Evolutionary conservation across 2,888 invertebrate species (phyloP).

Genomic region (Holacanthella duospinosa): DNA sequence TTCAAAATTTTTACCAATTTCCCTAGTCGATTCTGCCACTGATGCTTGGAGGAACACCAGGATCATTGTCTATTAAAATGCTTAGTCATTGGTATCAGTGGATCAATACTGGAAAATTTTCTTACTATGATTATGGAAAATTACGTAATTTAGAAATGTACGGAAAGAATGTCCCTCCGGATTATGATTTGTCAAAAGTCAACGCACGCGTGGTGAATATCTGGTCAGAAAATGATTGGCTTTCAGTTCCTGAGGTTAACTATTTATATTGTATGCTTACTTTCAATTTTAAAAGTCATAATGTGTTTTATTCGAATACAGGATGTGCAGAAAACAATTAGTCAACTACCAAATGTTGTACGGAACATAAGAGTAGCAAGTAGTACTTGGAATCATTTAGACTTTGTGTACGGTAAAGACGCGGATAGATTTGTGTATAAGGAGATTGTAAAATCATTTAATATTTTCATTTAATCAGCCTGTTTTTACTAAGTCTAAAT

Average conservation of each 20-base stretch:
- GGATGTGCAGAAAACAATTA: background rate
- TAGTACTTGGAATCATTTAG: background rate
- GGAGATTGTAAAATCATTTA: background rate
- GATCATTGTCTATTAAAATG: constrained; percentile 11
- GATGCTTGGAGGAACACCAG: constrained; percentile 16
- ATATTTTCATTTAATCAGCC: background rate
- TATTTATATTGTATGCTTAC: no score
- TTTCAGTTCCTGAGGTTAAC: constrained; percentile 39
- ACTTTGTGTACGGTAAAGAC: background rate
- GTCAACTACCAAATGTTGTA: background rate
- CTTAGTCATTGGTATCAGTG: constrained; percentile 17
- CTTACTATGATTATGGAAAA: constrained; percentile 39
- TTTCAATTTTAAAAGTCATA: no score
- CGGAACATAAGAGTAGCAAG: background rate
- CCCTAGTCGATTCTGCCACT: constrained; percentile 11
- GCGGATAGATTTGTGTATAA: background rate
- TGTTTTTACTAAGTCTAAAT: no score
- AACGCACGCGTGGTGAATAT: constrained; percentile 37
- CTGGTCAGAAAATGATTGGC: constrained; percentile 41
- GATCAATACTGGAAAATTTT: constrained; percentile 32
- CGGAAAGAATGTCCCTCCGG: constrained; percentile 11
- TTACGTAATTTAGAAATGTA: constrained; percentile 7
- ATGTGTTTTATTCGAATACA: background rate
- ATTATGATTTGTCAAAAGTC: constrained; percentile 13
- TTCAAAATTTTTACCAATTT: background rate